These are phyloP conservation scores for Paradisaea rubra DNA, from an alignment of 2,113 vertebrate species.

Conservation along the genomic window DNA sequence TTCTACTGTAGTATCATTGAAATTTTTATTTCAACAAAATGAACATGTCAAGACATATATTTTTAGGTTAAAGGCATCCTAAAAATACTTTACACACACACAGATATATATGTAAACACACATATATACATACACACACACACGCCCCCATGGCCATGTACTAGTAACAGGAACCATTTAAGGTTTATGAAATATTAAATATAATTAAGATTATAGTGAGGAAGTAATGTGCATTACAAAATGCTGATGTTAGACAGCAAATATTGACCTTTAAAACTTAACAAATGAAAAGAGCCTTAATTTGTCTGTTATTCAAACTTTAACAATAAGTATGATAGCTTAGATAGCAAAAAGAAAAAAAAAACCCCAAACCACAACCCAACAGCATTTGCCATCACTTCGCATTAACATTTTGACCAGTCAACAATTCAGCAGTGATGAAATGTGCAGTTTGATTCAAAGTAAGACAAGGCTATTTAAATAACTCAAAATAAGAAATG, in stretches of 20 bases:
- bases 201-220: neutral
- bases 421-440: slow-evolving; percentile 52
- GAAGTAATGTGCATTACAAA: slow-evolving; percentile 48
- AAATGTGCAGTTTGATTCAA: slow-evolving; percentile 69
- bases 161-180: slow-evolving; percentile 30
- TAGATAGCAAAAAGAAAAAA: neutral
- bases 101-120: neutral
- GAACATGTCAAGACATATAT: neutral
- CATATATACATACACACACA: neutral
- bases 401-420: slow-evolving; percentile 68
- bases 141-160: neutral
- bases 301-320: slow-evolving; percentile 63
- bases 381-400: slow-evolving; percentile 5
- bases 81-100: neutral
- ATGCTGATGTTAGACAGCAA: slow-evolving; percentile 58
- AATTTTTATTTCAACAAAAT: neutral
- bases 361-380: neutral
- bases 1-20: neutral
- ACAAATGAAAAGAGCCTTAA: slow-evolving; percentile 50
- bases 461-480: slow-evolving; percentile 65
- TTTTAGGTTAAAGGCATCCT: neutral
- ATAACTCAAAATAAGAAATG: slow-evolving; percentile 63
- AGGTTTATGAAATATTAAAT: slow-evolving; percentile 24
- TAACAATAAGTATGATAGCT: slow-evolving; percentile 38
- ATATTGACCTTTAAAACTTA: slow-evolving; percentile 65